These are phyloP conservation scores for Tokudaia muenninki DNA, from an alignment of 2,797 vertebrate genomes.

Conservation along the genomic window DNA sequence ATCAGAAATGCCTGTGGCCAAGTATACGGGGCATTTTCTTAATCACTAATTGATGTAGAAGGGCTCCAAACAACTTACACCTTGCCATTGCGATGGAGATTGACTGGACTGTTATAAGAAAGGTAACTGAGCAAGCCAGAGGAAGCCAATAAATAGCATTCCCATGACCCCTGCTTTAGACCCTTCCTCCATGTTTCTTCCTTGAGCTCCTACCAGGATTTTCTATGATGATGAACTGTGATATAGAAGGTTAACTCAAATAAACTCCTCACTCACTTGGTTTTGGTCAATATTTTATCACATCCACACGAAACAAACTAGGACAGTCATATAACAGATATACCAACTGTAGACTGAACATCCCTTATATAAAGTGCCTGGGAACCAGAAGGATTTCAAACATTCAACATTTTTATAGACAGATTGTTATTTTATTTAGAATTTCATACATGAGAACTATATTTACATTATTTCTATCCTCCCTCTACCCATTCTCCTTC, in stretches of 20 bases:
- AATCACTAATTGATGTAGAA: not conserved
- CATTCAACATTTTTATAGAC: not conserved
- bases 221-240: not conserved
- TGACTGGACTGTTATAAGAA: not conserved
- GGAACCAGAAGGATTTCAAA: not conserved
- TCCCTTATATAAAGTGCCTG: not conserved
- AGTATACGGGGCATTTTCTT: not conserved
- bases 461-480: not conserved
- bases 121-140: not conserved
- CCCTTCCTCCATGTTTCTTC: not conserved
- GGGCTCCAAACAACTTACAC: too few relatives aligned
- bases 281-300: not conserved
- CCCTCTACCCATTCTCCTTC: not conserved
- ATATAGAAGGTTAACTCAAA: not conserved
- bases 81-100: not conserved
- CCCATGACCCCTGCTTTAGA: not conserved
- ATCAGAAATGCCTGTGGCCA: not conserved
- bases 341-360: not conserved
- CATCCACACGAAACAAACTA: not conserved
- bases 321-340: not conserved
- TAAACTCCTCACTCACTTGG: not conserved
- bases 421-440: not conserved
- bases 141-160: not conserved
- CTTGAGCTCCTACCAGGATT: not conserved
- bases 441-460: not conserved